These are phyloP conservation scores for Nematopogon swammerdamellus DNA, from an alignment of 2,888 invertebrate species.

Conservation along the genomic window DNA sequence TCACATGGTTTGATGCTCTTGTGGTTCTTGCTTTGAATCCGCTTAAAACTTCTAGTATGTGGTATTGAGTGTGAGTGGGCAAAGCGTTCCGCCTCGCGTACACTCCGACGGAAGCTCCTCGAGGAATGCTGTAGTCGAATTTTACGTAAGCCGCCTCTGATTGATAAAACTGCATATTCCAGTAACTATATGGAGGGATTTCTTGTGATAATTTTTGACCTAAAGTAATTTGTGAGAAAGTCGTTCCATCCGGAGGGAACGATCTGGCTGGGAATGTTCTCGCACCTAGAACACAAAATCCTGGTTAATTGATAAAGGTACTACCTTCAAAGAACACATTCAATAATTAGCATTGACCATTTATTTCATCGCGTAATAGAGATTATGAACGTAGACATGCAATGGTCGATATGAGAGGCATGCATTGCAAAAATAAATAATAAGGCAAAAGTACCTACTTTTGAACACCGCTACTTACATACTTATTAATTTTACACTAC, in stretches of 20 bases:
- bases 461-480: no score
- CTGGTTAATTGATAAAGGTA: conserved; percentile 15
- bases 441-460: no score
- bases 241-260: conserved; percentile 90
- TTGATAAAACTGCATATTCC: conserved; percentile 97
- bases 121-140: conserved; percentile 90
- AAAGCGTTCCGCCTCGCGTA: conserved; percentile 92
- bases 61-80: conserved; percentile 95
- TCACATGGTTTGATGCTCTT: conserved; percentile 84
- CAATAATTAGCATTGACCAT: no score
- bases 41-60: conserved; percentile 90
- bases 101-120: conserved; percentile 90
- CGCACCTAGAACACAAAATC: conserved; percentile 60
- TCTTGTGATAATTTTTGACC: conserved; percentile 85
- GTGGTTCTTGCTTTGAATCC: conserved; percentile 85
- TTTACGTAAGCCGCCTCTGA: conserved; percentile 91
- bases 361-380: no score
- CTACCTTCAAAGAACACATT: no score
- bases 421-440: not conserved
- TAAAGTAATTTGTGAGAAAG: conserved; percentile 85
- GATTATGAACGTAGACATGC: no score
- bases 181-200: conserved; percentile 92
- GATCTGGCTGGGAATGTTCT: conserved; percentile 87
- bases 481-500: no score
- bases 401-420: no score